Conservation (phyloP, 2,113 vertebrate species). For the Scytalopus superciliaris region DNA sequence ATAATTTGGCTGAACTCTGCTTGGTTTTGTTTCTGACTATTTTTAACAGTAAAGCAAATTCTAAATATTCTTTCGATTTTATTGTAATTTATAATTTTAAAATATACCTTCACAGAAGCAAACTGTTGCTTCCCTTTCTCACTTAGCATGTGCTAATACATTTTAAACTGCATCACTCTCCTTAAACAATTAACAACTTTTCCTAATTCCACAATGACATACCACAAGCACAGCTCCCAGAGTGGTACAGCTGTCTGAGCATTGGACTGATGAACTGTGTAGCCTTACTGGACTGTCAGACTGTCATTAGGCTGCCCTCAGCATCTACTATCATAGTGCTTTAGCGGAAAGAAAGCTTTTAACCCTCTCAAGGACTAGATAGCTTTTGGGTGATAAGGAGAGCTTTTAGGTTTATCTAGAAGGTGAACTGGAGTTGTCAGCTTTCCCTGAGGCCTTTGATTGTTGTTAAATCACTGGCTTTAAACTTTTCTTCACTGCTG, state of each 20-base stretch:
- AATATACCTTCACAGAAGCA: not conserved
- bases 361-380: not conserved
- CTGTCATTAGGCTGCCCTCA: too few species aligned
- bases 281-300: not conserved
- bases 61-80: not conserved
- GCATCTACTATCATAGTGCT: not conserved
- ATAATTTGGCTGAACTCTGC: constrained; percentile 68
- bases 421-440: not conserved
- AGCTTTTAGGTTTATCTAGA: not conserved
- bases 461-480: not conserved
- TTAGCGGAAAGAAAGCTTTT: not conserved
- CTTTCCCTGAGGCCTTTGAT: not conserved
- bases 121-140: not conserved
- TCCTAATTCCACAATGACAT: not conserved
- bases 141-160: not conserved
- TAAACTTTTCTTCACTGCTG: not conserved
- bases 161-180: not conserved
- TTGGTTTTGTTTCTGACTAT: constrained; percentile 11
- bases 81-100: not conserved
- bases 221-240: not conserved
- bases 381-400: not conserved
- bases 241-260: not conserved
- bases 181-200: not conserved
- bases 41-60: not conserved
- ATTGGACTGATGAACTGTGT: not conserved